These are phyloP conservation scores for Tipula vernalis DNA, from an alignment of 2,888 invertebrate species.

Conservation along the genomic window DNA sequence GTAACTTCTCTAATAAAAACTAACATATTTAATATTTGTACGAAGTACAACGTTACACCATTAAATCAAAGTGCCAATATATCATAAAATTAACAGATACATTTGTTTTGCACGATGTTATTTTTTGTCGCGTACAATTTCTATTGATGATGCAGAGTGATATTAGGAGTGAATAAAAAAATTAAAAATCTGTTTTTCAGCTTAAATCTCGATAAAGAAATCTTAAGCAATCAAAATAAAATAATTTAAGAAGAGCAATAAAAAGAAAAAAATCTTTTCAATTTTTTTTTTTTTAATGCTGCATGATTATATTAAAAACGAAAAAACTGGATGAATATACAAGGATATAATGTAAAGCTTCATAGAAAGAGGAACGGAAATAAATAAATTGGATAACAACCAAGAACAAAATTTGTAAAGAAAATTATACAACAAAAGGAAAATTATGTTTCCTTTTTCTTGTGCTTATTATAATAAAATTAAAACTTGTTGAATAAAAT, in stretches of 20 bases:
- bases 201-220: background rate
- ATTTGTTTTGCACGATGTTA: background rate
- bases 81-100: background rate
- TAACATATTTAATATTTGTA: too few relatives aligned
- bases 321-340: background rate
- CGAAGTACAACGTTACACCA: background rate
- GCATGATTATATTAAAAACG: background rate
- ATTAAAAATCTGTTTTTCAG: background rate
- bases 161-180: background rate
- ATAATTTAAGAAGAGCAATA: background rate
- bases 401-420: background rate
- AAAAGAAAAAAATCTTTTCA: background rate
- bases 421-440: background rate
- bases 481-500: background rate
- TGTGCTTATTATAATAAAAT: background rate
- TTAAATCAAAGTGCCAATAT: background rate
- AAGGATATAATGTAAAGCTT: background rate
- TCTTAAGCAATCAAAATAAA: background rate
- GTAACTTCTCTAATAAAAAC: too few relatives aligned
- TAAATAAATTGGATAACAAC: background rate
- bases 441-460: background rate
- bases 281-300: background rate
- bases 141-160: background rate
- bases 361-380: background rate
- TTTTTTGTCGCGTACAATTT: background rate